Evolutionary conservation across 2,113 vertebrate species (phyloP).

Genomic region (Hydrolagus affinis): DNA sequence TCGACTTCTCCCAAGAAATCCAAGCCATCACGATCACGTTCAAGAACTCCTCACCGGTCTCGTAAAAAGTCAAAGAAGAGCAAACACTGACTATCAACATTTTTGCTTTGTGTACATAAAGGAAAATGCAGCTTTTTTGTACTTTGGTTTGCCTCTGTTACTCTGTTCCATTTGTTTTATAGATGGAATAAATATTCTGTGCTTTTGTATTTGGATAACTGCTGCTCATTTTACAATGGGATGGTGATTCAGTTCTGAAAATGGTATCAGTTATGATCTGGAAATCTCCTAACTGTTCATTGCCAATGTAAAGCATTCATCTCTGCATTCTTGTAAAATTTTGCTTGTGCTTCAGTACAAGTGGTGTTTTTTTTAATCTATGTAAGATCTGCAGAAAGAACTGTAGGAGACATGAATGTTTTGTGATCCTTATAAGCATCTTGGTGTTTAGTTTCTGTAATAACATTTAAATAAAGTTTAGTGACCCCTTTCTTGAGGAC

Average conservation of each 20-base stretch:
- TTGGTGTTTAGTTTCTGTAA: conserved; percentile 17
- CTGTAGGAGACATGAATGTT: conserved; percentile 24
- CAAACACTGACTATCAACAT: conserved; percentile 53
- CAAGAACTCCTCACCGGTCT: conserved; percentile 59
- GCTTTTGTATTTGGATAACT: conserved; percentile 33
- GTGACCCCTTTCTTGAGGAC: conserved; percentile 15
- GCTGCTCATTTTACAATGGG: conserved; percentile 32
- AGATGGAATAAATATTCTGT: conserved; percentile 24
- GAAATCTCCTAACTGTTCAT: conserved; percentile 8
- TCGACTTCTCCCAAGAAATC: conserved; percentile 53
- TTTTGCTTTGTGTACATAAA: conserved; percentile 28
- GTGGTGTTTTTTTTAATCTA: not conserved
- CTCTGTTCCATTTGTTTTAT: conserved; percentile 31
- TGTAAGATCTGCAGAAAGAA: not conserved
- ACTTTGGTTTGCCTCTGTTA: conserved; percentile 32
- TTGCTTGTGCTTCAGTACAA: conserved; percentile 24
- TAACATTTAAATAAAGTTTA: conserved; percentile 31
- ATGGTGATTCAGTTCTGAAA: conserved; percentile 28
- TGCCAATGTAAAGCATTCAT: conserved; percentile 26
- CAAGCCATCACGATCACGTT: conserved; percentile 51
- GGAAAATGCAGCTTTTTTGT: conserved; percentile 29
- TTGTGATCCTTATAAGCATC: conserved; percentile 17
- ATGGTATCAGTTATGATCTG: conserved; percentile 14
- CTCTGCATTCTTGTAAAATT: not conserved
- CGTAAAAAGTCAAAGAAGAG: conserved; percentile 68